phyloP scores from a whole-genome alignment of 2,113 vertebrate species.

The Cyprinus carpio region DNA sequence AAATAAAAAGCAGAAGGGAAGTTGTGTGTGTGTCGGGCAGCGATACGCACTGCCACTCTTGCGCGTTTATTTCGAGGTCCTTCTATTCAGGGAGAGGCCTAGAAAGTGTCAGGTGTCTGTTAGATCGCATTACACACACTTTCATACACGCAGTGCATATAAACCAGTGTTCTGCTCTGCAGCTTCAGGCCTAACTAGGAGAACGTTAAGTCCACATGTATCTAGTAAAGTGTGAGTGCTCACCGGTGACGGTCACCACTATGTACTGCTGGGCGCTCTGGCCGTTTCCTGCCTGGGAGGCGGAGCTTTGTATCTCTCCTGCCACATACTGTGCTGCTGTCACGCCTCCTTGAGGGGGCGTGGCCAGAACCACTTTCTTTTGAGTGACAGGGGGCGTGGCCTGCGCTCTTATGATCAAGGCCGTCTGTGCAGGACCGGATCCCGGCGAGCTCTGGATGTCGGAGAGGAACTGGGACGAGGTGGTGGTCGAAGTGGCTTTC shows the following conservation, averaged over 20 bases:
- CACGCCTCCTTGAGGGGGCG: constrained; percentile 64
- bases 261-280: constrained; percentile 85
- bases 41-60: constrained; percentile 9
- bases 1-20: neutral
- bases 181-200: neutral
- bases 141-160: neutral
- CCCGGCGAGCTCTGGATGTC: constrained; percentile 73
- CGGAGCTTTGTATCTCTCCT: constrained; percentile 69
- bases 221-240: constrained; percentile 55
- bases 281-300: constrained; percentile 69
- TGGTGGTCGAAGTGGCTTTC: constrained; percentile 60
- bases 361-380: constrained; percentile 70
- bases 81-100: constrained; percentile 21
- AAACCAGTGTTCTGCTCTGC: neutral
- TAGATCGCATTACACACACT: constrained; percentile 7
- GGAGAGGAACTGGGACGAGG: constrained; percentile 75
- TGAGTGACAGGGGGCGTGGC: constrained; percentile 64
- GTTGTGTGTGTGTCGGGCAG: constrained; percentile 1
- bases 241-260: constrained; percentile 89
- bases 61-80: constrained; percentile 34
- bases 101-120: constrained; percentile 22
- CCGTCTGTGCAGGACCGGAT: constrained; percentile 59
- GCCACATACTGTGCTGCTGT: constrained; percentile 65
- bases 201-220: neutral
- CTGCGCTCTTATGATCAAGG: constrained; percentile 64